Evolutionary conservation across 2,797 vertebrate genomes (phyloP).

Genomic region (Gallirallus australis): DNA sequence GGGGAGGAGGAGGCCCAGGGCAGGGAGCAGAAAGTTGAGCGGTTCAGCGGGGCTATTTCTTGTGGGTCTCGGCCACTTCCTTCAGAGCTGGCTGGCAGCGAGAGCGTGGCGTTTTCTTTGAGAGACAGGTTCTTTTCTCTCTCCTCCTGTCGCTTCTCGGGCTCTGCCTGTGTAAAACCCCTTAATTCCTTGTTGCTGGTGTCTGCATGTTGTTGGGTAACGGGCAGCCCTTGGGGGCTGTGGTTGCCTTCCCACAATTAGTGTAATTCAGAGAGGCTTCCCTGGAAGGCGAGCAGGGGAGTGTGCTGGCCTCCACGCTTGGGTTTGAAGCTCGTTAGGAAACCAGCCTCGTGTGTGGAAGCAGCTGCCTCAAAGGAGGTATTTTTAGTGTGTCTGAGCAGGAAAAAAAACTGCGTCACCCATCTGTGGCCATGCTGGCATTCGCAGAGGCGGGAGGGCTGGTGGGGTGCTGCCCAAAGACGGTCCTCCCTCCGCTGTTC

Average conservation of each 20-base stretch:
- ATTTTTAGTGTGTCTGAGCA: background rate
- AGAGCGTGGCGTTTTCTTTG: background rate
- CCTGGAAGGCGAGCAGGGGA: background rate
- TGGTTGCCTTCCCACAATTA: background rate
- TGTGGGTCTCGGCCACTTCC: background rate
- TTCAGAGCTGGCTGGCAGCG: background rate
- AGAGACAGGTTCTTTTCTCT: background rate
- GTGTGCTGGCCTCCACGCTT: fast-evolving
- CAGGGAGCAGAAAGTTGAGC: fast-evolving
- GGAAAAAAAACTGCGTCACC: background rate
- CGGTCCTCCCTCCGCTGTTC: background rate
- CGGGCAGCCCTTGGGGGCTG: background rate
- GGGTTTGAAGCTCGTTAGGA: fast-evolving
- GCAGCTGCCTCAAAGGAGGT: background rate
- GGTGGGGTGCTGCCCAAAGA: background rate
- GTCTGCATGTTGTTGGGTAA: fast-evolving
- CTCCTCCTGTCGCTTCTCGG: fast-evolving
- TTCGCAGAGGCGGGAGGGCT: background rate
- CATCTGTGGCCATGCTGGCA: background rate
- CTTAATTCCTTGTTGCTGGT: background rate
- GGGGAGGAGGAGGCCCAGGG: constrained; percentile 17
- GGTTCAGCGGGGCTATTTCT: background rate
- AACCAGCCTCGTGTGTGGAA: background rate
- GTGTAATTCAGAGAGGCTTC: background rate
- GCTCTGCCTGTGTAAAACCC: background rate